Evolutionary conservation across 2,113 vertebrate genomes (phyloP).

Genomic region (Prunella himalayana): DNA sequence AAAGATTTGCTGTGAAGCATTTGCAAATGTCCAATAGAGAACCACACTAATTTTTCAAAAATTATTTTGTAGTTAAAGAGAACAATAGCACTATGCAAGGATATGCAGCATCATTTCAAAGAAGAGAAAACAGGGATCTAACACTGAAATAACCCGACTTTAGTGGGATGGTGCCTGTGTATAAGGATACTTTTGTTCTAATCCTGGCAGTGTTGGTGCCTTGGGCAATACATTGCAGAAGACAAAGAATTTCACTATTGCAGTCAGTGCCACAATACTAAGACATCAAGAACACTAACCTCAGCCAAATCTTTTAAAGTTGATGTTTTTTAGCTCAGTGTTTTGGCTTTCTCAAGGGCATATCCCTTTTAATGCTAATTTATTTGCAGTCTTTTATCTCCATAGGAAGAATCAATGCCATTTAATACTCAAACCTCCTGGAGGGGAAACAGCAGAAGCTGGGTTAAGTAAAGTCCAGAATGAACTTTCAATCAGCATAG

Average conservation of each 20-base stretch:
- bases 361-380: conserved; percentile 15
- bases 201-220: background rate
- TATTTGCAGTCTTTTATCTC: conserved; percentile 56
- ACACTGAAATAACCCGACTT: background rate
- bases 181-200: background rate
- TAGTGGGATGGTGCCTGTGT: background rate
- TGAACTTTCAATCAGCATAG: background rate
- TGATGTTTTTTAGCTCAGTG: background rate
- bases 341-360: conserved; percentile 51
- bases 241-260: conserved; percentile 12
- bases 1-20: background rate
- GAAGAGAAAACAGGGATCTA: background rate
- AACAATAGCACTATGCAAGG: background rate
- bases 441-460: background rate
- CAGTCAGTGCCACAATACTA: background rate
- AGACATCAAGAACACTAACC: conserved; percentile 28
- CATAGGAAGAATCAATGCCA: conserved; percentile 1
- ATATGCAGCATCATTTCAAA: background rate
- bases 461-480: conserved; percentile 10
- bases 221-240: background rate
- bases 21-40: background rate
- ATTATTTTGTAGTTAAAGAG: background rate
- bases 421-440: conserved; percentile 18
- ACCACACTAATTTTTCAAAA: background rate
- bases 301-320: conserved; percentile 20